A percentile compares a stretch with the other conserved stretches of the same genome.
Conservation (phyloP, 2,888 invertebrate species). For the Spisula solida region DNA sequence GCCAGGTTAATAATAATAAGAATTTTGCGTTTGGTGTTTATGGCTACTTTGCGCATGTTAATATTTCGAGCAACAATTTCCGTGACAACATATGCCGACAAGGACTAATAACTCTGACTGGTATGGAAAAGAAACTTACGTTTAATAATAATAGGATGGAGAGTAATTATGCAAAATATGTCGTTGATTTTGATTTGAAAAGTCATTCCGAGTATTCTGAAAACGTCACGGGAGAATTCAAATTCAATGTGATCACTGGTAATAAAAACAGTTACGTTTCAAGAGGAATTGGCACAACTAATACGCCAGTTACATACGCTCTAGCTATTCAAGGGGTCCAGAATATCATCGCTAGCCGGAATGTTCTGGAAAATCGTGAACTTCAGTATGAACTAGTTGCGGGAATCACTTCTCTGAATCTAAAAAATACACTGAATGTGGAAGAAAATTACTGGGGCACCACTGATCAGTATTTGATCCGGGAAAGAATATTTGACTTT, state of each 20-base stretch:
- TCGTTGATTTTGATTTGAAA: slow-evolving; percentile 95
- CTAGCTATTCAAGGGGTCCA: slow-evolving; percentile 98
- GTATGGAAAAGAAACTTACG: slow-evolving; percentile 98
- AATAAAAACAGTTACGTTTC: slow-evolving; percentile 74
- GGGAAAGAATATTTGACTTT: slow-evolving; percentile 96
- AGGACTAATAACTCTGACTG: slow-evolving; percentile 89
- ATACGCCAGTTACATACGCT: slow-evolving; percentile 90
- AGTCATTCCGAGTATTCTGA: slow-evolving; percentile 95
- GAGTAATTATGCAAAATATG: slow-evolving; percentile 93
- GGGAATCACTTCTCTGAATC: slow-evolving; percentile 94
- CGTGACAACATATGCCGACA: slow-evolving; percentile 93
- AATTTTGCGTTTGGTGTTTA: slow-evolving; percentile 95
- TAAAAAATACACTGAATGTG: slow-evolving; percentile 95
- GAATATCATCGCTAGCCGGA: slow-evolving; percentile 95
- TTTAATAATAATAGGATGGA: slow-evolving; percentile 94
- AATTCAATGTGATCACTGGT: slow-evolving; percentile 79
- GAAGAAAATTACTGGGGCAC: slow-evolving; percentile 99
- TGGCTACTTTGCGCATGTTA: slow-evolving; percentile 97
- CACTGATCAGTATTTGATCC: slow-evolving; percentile 92
- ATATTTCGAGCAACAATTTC: slow-evolving; percentile 95
- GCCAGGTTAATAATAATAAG: slow-evolving; percentile 95
- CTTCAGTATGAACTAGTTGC: slow-evolving; percentile 95
- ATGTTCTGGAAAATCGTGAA: slow-evolving; percentile 92
- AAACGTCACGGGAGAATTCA: slow-evolving; percentile 91
- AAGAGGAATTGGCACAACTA: slow-evolving; percentile 63